Evolutionary conservation across 2,113 vertebrate genomes (phyloP).

Genomic region (cattle (Bos taurus)): DNA sequence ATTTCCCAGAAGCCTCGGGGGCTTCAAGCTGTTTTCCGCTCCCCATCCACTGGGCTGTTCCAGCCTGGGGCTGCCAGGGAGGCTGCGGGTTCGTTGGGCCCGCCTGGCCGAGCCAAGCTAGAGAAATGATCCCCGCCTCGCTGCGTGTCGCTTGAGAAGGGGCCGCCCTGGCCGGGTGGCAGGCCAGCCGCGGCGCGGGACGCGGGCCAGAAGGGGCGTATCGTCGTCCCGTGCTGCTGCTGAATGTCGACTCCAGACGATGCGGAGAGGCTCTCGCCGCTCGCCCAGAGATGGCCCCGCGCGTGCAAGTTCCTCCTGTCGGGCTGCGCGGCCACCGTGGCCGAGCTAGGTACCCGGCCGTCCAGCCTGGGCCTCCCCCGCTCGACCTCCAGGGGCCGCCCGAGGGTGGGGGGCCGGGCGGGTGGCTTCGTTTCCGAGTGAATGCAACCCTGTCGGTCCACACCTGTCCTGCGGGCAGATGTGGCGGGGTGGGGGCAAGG

Average conservation of each 20-base stretch:
- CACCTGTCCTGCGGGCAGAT: background rate
- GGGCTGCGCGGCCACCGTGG: slow-evolving; percentile 86
- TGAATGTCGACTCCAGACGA: slow-evolving; percentile 76
- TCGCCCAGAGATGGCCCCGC: slow-evolving; percentile 82
- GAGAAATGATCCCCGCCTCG: background rate
- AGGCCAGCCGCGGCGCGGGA: background rate
- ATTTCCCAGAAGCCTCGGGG: slow-evolving; percentile 75
- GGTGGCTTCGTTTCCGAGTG: background rate
- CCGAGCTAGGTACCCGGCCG: slow-evolving; percentile 85
- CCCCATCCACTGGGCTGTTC: rapidly evolving
- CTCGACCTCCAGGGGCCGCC: background rate
- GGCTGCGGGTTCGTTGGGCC: background rate
- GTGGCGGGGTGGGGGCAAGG: background rate
- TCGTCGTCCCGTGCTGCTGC: slow-evolving; percentile 44
- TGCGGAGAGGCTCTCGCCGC: slow-evolving; percentile 69
- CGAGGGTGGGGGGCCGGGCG: background rate
- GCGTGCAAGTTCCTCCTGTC: slow-evolving; percentile 86
- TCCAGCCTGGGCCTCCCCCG: slow-evolving; percentile 9
- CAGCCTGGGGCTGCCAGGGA: background rate
- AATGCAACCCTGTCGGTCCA: background rate
- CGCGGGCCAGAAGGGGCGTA: slow-evolving; percentile 2
- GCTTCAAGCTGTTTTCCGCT: background rate
- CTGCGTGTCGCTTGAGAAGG: background rate
- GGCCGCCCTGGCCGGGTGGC: background rate
- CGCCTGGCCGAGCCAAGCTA: rapidly evolving